Evolutionary conservation across 2,888 invertebrate species (phyloP).

Genomic region (Troides oblongomaculatus): DNA sequence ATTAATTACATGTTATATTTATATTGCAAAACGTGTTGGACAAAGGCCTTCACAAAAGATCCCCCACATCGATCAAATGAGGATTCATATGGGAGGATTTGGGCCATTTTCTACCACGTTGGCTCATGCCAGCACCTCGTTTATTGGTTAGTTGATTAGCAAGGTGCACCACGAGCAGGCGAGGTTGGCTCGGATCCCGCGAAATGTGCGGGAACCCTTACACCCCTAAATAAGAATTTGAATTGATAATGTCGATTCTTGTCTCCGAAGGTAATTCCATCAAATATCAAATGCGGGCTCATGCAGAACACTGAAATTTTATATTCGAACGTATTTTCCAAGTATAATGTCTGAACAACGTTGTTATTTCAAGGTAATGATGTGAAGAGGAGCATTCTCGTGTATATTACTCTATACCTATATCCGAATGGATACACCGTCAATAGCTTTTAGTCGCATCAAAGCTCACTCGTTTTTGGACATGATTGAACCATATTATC

Average conservation of each 20-base stretch:
- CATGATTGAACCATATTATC: not conserved
- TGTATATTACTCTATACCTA: slow-evolving; percentile 10
- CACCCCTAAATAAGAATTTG: not conserved
- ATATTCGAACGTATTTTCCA: slow-evolving; percentile 18
- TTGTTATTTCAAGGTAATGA: slow-evolving; percentile 25
- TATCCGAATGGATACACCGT: not conserved
- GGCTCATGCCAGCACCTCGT: no score
- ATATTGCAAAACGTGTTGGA: not conserved
- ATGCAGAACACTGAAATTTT: slow-evolving; percentile 17
- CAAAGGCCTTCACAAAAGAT: no score
- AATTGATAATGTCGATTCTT: slow-evolving; percentile 1
- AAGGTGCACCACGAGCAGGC: no score
- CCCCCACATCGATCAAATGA: no score
- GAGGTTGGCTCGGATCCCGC: no score
- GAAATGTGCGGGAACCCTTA: no score
- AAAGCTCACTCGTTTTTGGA: slow-evolving; percentile 1
- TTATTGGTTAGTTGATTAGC: no score
- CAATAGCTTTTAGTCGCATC: slow-evolving; percentile 1
- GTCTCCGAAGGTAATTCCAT: not conserved
- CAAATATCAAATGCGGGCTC: slow-evolving; percentile 2
- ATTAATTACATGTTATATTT: not conserved
- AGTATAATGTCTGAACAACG: slow-evolving; percentile 22
- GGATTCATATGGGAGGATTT: no score
- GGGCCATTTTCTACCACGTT: no score
- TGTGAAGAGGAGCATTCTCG: slow-evolving; percentile 19